A percentile compares a stretch with the other conserved stretches of the same genome.
These are phyloP conservation scores for Conopomorpha cramerella DNA, from an alignment of 1,140 invertebrate genomes.

Conservation along the genomic window DNA sequence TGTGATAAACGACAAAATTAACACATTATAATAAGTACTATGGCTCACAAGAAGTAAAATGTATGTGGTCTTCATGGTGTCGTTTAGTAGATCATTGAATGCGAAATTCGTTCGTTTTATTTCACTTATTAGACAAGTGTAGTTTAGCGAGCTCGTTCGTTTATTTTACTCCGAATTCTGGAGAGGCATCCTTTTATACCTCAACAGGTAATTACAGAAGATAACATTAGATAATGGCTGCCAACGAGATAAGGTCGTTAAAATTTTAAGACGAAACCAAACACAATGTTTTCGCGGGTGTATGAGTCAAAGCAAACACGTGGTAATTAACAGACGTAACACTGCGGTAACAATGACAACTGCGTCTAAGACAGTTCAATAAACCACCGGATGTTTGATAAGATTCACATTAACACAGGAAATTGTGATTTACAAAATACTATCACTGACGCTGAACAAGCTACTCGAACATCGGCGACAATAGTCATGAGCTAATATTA, in stretches of 20 bases:
- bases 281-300: constrained; percentile 47
- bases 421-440: too few relatives aligned
- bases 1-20: constrained; percentile 1
- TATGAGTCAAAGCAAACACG: constrained; percentile 40
- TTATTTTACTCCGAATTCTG: constrained; percentile 19
- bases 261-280: constrained; percentile 25
- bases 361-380: too few relatives aligned
- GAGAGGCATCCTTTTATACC: constrained; percentile 34
- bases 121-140: constrained; percentile 21
- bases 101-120: constrained; percentile 37
- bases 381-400: too few relatives aligned
- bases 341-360: too few relatives aligned
- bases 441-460: too few relatives aligned
- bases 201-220: constrained; percentile 25
- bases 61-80: constrained; percentile 36
- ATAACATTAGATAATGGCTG: constrained; percentile 44
- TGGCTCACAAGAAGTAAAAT: constrained; percentile 39
- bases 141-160: constrained; percentile 44
- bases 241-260: constrained; percentile 25
- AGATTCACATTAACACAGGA: too few relatives aligned
- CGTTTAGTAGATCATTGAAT: constrained; percentile 13
- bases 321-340: too few relatives aligned
- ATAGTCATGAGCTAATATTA: too few relatives aligned
- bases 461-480: too few relatives aligned
- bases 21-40: constrained; percentile 4